A percentile compares a stretch with the other conserved stretches of the same genome.
These are phyloP conservation scores for Lichenostomus cassidix DNA, from an alignment of 2,113 vertebrate genomes.

Conservation along the genomic window DNA sequence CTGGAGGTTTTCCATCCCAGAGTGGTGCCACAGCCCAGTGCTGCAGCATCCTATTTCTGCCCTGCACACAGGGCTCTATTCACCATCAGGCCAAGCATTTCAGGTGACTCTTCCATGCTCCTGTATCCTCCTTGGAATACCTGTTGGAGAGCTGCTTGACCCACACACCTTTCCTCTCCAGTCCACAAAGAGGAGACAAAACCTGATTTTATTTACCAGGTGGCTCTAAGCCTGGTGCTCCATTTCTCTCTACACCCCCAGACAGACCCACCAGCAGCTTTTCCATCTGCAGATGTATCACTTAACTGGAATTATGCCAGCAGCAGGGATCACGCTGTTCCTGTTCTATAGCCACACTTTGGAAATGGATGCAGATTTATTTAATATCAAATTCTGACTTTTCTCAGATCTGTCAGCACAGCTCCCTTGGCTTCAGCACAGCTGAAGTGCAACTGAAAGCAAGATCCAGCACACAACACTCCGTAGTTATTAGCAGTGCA, in stretches of 20 bases:
- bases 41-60: background rate
- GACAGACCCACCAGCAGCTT: background rate
- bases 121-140: background rate
- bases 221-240: background rate
- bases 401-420: constrained; percentile 35
- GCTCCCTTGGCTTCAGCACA: constrained; percentile 1
- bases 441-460: background rate
- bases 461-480: background rate
- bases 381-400: constrained; percentile 37
- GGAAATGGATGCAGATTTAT: constrained; percentile 12
- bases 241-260: background rate
- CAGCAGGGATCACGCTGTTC: constrained; percentile 13
- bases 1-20: background rate
- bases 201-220: background rate
- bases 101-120: background rate
- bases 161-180: background rate
- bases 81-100: background rate
- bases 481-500: background rate
- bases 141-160: background rate
- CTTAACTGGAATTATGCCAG: constrained; percentile 49
- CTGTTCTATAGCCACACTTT: constrained; percentile 16
- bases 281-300: constrained; percentile 9
- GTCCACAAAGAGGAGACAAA: background rate
- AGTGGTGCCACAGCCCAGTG: background rate
- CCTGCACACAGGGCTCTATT: background rate